Conservation (phyloP, 2,797 vertebrate genomes). For the Pogoniulus pusillus region DNA sequence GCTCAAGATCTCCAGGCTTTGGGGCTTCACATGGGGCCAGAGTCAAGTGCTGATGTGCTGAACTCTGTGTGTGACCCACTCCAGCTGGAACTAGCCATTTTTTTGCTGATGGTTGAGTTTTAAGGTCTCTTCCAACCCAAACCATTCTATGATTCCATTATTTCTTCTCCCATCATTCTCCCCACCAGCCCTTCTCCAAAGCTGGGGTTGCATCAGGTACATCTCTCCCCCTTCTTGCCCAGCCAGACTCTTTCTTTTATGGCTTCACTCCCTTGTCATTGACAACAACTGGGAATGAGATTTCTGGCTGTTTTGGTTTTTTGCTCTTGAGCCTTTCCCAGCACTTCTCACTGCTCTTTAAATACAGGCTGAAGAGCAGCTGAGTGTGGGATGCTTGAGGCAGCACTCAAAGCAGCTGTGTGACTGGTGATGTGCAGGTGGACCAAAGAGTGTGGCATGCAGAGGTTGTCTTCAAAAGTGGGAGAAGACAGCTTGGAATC, state of each 20-base stretch:
- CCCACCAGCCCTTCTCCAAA: background rate
- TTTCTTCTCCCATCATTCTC: too few relatives aligned
- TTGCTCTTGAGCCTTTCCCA: background rate
- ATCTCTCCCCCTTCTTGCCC: background rate
- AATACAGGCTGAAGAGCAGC: background rate
- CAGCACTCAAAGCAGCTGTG: background rate
- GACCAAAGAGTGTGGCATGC: background rate
- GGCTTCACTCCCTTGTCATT: background rate
- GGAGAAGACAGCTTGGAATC: background rate
- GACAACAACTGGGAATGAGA: background rate
- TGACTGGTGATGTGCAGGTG: background rate
- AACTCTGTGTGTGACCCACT: fast-evolving
- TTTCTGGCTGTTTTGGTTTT: background rate
- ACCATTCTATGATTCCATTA: too few relatives aligned
- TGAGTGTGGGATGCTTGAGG: background rate
- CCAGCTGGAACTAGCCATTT: background rate
- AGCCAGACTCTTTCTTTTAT: background rate
- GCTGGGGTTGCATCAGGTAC: background rate
- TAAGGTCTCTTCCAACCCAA: too few relatives aligned
- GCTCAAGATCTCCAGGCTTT: background rate
- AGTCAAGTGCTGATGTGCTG: fast-evolving
- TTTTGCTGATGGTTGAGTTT: background rate
- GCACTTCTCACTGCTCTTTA: background rate
- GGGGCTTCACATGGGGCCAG: background rate
- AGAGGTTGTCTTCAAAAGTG: background rate